Evolutionary conservation across 2,797 vertebrate species (phyloP).

Genomic region (Enteromius unitaeniatus): DNA sequence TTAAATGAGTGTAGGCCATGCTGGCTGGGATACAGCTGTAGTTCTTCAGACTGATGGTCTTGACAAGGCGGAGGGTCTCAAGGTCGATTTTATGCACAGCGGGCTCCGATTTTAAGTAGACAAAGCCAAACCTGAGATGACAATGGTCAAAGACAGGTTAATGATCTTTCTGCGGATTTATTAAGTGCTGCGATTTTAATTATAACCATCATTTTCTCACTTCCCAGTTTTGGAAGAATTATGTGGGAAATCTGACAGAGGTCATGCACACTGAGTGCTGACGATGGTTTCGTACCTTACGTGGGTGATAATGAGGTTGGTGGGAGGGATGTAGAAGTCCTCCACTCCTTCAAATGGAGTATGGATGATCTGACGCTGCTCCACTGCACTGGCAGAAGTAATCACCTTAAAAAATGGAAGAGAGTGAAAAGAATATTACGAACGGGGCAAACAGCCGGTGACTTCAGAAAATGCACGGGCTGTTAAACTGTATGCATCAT

Average conservation of each 20-base stretch:
- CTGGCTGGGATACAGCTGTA: constrained; percentile 83
- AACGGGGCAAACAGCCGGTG: background rate
- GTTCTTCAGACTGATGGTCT: constrained; percentile 86
- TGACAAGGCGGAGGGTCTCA: constrained; percentile 88
- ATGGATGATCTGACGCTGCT: constrained; percentile 82
- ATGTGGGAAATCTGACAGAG: constrained; percentile 57
- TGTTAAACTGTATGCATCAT: background rate
- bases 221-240: constrained; percentile 62
- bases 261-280: constrained; percentile 34
- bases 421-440: constrained; percentile 15
- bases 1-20: constrained; percentile 94
- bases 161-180: constrained; percentile 65
- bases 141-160: constrained; percentile 73
- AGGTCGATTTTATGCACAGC: constrained; percentile 93
- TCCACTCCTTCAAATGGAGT: constrained; percentile 87
- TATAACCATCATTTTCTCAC: constrained; percentile 70
- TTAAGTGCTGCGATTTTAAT: constrained; percentile 70
- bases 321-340: constrained; percentile 94
- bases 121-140: constrained; percentile 88
- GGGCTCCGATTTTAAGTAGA: constrained; percentile 85
- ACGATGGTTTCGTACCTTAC: constrained; percentile 82
- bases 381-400: constrained; percentile 87
- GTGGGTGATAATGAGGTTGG: constrained; percentile 97
- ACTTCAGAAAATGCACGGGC: background rate
- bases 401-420: constrained; percentile 81